Base-by-base conservation (phyloP, 1,140 invertebrate species). In the Drosophila kohkoa region DNA sequence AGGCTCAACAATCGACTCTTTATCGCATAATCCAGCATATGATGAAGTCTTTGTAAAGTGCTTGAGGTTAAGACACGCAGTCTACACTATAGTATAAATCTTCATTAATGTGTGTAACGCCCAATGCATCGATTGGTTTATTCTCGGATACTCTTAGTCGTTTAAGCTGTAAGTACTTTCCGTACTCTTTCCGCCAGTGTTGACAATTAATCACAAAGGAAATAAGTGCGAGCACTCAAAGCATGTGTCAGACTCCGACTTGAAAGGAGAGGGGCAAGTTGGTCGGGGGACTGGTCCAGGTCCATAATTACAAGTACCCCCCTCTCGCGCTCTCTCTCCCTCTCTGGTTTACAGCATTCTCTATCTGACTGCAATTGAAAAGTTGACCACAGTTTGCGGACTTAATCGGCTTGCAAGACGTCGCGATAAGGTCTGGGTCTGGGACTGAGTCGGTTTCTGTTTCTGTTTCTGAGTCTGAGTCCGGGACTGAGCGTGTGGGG, bases 161-260 rank as follows among this genome's bases (percentile, higher is more conserved):
- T 57, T 55, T 49, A 55, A 77, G 69, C 57, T 58, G 38, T 54
- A 74, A 63, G 58, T 30, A 74, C 70, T 67, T 78, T 57, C 41
- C 41, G 43, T 1, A 25, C 20, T 25, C 20, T 25, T 25, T 25
- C 20, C 20, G 63, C 58, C 58, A 76, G 76, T 73, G 76, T 81
- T 79, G 64, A 82, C 82, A 87, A 85, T 88, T 88, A 88, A 89
- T 88, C 83, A 88, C 85, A 77, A 77, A 67, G 77, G 69, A 73
- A 65, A 59, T 64, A 20, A 60, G 57, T 60, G n/a, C 54, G 20
- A 30, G 52, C 63, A 43, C n/a, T 45, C n/a, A 6, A 20, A 35
- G 15, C 38, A 35, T 49, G 52, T 54, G 67, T 51, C 45, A 45
- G 66, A 45, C 57, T 7, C 48, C n/a, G 0, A 28, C 35, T n/a